Evolutionary conservation across 2,888 invertebrate species (phyloP).

Genomic region (Drosophila pseudotalamancana): DNA sequence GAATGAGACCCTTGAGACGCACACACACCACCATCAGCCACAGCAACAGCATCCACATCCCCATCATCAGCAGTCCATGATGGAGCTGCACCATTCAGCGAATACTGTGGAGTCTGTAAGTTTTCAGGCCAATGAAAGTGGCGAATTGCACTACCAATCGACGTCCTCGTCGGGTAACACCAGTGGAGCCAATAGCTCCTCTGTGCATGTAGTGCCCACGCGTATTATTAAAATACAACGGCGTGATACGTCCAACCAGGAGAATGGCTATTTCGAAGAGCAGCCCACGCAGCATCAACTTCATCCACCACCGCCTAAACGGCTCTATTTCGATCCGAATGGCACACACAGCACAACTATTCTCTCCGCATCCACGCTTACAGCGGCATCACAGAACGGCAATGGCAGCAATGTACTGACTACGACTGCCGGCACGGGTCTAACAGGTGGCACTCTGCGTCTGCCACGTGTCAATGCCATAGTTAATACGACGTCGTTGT

Average conservation of each 20-base stretch:
- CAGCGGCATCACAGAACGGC: constrained; percentile 50
- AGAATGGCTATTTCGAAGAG: constrained; percentile 78
- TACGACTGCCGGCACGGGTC: constrained; percentile 28
- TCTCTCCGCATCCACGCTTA: constrained; percentile 64
- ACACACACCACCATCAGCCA: constrained; percentile 38
- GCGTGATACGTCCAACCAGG: constrained; percentile 75
- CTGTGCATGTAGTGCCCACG: constrained; percentile 63
- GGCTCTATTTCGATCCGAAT: constrained; percentile 78
- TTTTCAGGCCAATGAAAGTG: constrained; percentile 80
- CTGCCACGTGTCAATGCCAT: constrained; percentile 59
- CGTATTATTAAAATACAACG: constrained; percentile 82
- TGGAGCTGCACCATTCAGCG: constrained; percentile 60
- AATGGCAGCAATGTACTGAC: constrained; percentile 48
- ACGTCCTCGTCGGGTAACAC: constrained; percentile 15
- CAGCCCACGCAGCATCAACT: constrained; percentile 58
- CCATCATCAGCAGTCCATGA: constrained; percentile 60
- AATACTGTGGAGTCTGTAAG: constrained; percentile 72
- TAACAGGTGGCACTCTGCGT: constrained; percentile 51
- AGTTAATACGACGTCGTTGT: constrained; percentile 42
- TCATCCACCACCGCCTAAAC: constrained; percentile 64
- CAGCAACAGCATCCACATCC: constrained; percentile 52
- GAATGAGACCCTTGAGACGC: constrained; percentile 58
- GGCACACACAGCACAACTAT: constrained; percentile 67
- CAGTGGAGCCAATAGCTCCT: constrained; percentile 24
- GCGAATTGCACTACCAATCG: constrained; percentile 79